Evolutionary conservation across 1,140 invertebrate species (phyloP).

Genomic region (Pantala flavescens): DNA sequence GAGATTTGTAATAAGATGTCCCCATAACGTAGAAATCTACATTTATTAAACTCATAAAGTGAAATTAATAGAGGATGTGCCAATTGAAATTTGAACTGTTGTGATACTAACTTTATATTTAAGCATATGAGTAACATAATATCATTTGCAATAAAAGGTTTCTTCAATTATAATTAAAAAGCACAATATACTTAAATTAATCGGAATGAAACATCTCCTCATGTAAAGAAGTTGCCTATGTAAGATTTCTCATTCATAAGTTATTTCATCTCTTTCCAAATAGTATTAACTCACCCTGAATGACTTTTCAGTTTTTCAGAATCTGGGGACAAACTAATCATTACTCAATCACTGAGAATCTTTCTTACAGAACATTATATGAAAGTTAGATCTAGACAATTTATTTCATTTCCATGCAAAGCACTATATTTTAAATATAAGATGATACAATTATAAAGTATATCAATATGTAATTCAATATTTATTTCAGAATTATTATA

Average conservation of each 20-base stretch:
- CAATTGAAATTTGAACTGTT: no score
- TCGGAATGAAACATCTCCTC: no score
- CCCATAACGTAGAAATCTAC: not conserved
- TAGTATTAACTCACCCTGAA: not conserved
- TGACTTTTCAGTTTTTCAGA: not conserved
- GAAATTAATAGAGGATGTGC: no score
- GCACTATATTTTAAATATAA: conserved; percentile 2
- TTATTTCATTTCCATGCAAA: not conserved
- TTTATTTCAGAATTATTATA: not conserved
- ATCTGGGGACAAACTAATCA: not conserved
- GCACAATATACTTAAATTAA: no score
- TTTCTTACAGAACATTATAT: not conserved
- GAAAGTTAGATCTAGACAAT: not conserved
- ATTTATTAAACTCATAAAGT: not conserved
- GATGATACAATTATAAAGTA: not conserved
- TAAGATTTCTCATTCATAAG: not conserved
- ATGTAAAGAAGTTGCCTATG: no score
- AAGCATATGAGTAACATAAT: no score
- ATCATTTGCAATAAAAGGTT: no score
- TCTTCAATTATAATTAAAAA: no score
- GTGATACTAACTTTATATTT: no score
- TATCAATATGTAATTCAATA: not conserved
- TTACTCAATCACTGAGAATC: not conserved
- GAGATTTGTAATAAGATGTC: not conserved
- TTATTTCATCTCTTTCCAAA: not conserved